Percentiles rank a stretch among this genome's conserved stretches.
These are phyloP conservation scores for Latrodectus geometricus DNA, from an alignment of 1,140 invertebrate genomes.

Conservation along the genomic window DNA sequence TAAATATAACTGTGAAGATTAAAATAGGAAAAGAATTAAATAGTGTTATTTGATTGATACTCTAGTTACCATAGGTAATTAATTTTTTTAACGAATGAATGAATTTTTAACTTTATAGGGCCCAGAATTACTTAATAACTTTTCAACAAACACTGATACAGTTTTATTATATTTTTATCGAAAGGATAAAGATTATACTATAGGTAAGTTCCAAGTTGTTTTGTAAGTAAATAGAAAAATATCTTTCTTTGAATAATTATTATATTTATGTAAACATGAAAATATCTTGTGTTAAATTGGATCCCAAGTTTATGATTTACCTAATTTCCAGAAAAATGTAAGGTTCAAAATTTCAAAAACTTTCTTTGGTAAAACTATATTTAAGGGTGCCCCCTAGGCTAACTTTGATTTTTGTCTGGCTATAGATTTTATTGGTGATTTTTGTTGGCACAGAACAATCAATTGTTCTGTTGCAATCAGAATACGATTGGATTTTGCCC, in stretches of 20 bases:
- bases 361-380: too few relatives aligned
- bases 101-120: not conserved
- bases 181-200: constrained; percentile 13
- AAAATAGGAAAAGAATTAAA: not conserved
- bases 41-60: not conserved
- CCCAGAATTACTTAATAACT: constrained; percentile 18
- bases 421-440: too few relatives aligned
- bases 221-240: not conserved
- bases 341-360: too few relatives aligned
- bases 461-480: too few relatives aligned
- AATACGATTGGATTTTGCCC: too few relatives aligned
- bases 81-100: not conserved
- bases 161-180: constrained; percentile 34
- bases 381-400: too few relatives aligned
- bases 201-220: constrained; percentile 18
- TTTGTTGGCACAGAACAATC: too few relatives aligned
- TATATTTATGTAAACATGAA: not conserved
- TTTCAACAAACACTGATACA: not conserved
- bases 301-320: too few relatives aligned
- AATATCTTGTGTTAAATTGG: not conserved
- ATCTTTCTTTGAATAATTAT: not conserved
- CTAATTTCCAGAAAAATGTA: too few relatives aligned
- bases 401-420: too few relatives aligned
- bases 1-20: not conserved
- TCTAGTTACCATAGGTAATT: not conserved